phyloP scores from a whole-genome alignment of 2,888 invertebrate species.

The Drosophila fungiperda region DNA sequence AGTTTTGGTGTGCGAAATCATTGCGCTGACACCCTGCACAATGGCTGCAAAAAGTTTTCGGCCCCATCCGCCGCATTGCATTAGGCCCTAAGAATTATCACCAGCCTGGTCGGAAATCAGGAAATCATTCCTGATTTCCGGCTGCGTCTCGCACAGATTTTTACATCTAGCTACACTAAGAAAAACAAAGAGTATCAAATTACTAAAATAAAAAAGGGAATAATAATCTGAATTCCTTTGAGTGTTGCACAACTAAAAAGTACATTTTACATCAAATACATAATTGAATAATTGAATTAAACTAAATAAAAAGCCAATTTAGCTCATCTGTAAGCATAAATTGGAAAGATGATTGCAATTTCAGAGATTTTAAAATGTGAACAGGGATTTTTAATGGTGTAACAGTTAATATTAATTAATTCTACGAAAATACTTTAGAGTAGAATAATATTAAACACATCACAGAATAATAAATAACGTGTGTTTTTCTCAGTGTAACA shows the following conservation, averaged over 20 bases:
- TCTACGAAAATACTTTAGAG: too few relatives aligned
- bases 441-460: too few relatives aligned
- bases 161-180: conserved; percentile 23
- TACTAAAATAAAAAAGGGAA: background rate
- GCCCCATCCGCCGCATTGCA: conserved; percentile 25
- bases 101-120: conserved; percentile 64
- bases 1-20: conserved; percentile 40
- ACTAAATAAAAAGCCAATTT: too few relatives aligned
- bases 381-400: too few relatives aligned
- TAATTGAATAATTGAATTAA: background rate
- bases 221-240: background rate
- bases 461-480: too few relatives aligned
- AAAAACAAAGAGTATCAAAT: background rate
- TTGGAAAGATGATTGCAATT: too few relatives aligned
- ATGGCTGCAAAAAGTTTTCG: conserved; percentile 68
- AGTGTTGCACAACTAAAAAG: background rate
- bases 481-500: conserved; percentile 7
- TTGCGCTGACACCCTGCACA: conserved; percentile 63
- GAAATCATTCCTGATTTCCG: conserved; percentile 63
- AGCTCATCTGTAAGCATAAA: too few relatives aligned
- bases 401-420: too few relatives aligned
- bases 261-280: background rate
- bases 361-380: too few relatives aligned
- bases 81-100: conserved; percentile 65
- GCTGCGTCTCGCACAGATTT: conserved; percentile 51